phyloP scores from a whole-genome alignment of 2,797 vertebrate genomes.

The Coreius guichenoti region DNA sequence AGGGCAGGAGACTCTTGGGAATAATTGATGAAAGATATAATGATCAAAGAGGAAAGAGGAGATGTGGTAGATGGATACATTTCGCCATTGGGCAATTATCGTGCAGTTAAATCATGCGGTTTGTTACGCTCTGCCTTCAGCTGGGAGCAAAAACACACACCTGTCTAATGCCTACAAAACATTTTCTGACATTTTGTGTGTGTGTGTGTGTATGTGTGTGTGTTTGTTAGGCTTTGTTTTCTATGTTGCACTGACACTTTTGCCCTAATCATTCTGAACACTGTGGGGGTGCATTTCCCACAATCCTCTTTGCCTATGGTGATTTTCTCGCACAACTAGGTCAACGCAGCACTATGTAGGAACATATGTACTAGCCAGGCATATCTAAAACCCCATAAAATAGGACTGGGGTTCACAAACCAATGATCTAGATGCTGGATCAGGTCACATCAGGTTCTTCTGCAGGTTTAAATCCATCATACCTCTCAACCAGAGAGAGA shows the following conservation, averaged over 20 bases:
- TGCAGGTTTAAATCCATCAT: neutral
- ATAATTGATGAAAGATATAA: conserved; percentile 37
- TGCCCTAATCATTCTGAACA: conserved; percentile 14
- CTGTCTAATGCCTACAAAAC: neutral
- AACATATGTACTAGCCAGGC: neutral
- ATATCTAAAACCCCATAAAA: neutral
- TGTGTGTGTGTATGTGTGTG: neutral
- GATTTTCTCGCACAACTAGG: conserved; percentile 31
- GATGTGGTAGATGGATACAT: conserved; percentile 28
- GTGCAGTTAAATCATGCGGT: neutral
- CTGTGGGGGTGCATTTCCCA: neutral
- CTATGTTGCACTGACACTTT: neutral
- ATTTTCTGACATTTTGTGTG: neutral
- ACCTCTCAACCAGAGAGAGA: neutral
- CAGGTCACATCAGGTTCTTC: neutral
- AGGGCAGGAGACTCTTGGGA: conserved; percentile 13
- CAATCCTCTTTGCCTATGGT: conserved; percentile 9
- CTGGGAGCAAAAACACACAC: conserved; percentile 12
- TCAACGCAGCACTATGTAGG: neutral
- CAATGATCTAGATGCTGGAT: neutral
- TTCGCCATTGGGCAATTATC: conserved; percentile 2
- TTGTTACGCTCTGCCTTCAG: neutral
- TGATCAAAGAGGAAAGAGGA: conserved; percentile 20
- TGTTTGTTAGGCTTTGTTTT: neutral
- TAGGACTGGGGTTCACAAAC: neutral